A percentile compares a stretch with the other conserved stretches of the same genome.
Evolutionary conservation across 2,797 vertebrate genomes (phyloP).

Genomic region (Brotula barbata): DNA sequence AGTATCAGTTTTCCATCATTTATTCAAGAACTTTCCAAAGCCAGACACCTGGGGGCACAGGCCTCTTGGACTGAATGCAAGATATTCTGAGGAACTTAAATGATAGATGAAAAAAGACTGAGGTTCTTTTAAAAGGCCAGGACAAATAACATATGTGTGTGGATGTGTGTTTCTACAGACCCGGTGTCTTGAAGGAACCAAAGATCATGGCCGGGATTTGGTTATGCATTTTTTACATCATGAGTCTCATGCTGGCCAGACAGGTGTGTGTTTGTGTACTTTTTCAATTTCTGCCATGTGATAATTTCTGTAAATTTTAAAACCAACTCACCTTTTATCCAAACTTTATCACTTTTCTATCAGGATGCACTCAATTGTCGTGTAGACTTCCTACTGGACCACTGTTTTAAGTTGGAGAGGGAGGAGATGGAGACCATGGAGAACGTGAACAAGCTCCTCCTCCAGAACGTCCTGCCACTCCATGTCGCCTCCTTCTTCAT

Average conservation of each 20-base stretch:
- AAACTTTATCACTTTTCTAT: background rate
- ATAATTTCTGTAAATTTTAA: background rate
- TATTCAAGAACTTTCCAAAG: constrained; percentile 50
- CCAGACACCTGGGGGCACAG: background rate
- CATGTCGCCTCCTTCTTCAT: constrained; percentile 87
- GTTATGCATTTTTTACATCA: constrained; percentile 87
- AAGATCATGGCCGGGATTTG: constrained; percentile 87
- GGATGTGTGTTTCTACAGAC: constrained; percentile 64
- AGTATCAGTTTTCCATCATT: constrained; percentile 61
- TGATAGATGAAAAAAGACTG: background rate
- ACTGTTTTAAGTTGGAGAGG: constrained; percentile 81
- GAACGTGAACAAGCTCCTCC: constrained; percentile 86
- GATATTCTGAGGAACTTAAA: constrained; percentile 28
- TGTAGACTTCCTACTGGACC: constrained; percentile 87
- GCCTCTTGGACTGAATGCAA: constrained; percentile 13
- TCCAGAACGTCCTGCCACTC: constrained; percentile 87
- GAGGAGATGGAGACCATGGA: constrained; percentile 90
- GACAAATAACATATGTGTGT: constrained; percentile 11
- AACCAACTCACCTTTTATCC: background rate
- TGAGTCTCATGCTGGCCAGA: constrained; percentile 83
- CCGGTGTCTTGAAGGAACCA: constrained; percentile 87
- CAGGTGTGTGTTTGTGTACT: constrained; percentile 66
- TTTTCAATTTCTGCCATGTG: background rate
- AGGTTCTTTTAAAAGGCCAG: background rate
- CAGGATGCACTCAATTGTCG: constrained; percentile 88